Conservation (phyloP, 2,888 invertebrate genomes). For the Trissolcus japonicus region DNA sequence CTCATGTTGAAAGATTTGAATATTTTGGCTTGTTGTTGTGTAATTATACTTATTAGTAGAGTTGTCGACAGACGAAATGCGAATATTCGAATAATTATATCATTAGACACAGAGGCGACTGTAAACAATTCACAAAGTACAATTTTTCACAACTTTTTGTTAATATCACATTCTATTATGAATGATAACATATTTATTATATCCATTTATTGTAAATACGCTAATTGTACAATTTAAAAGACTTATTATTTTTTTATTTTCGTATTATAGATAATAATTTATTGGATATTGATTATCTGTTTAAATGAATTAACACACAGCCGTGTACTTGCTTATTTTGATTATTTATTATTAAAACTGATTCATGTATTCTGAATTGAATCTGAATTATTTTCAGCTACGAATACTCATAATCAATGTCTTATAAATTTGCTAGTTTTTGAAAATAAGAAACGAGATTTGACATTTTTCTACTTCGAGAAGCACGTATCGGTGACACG, state of each 20-base stretch:
- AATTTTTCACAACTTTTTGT: constrained; percentile 38
- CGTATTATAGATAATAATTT: constrained; percentile 1
- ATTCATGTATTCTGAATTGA: background rate
- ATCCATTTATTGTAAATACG: constrained; percentile 43
- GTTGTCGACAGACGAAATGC: background rate
- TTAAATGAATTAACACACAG: constrained; percentile 1
- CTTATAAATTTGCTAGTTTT: constrained; percentile 6
- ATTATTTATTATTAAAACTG: constrained; percentile 12
- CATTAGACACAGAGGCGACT: constrained; percentile 8
- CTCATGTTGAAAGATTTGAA: constrained; percentile 32
- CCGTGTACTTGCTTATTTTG: constrained; percentile 10
- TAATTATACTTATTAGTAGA: constrained; percentile 25
- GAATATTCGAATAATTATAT: constrained; percentile 4
- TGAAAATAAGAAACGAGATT: constrained; percentile 1
- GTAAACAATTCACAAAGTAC: constrained; percentile 34
- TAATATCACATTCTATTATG: constrained; percentile 26
- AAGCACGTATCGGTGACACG: no score
- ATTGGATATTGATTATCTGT: constrained; percentile 31
- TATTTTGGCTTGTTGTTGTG: constrained; percentile 34
- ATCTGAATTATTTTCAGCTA: no score
- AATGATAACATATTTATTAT: constrained; percentile 34
- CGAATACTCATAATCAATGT: constrained; percentile 31
- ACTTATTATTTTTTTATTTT: constrained; percentile 22
- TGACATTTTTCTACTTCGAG: background rate
- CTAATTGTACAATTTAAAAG: constrained; percentile 16